Evolutionary conservation across 2,113 vertebrate genomes (phyloP).

Genomic region (Esox niger): DNA sequence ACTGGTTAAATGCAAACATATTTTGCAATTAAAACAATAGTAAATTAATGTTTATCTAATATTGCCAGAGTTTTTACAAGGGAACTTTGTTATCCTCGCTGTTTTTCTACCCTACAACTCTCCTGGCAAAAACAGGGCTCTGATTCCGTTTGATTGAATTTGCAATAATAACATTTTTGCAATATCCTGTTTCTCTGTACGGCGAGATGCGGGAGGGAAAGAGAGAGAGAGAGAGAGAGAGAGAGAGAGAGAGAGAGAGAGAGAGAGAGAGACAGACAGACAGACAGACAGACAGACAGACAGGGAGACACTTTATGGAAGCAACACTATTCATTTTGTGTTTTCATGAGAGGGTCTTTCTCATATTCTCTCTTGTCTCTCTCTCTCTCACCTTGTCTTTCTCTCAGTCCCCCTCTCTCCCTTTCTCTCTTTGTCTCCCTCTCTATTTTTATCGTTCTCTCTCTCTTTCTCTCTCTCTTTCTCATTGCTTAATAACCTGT

Average conservation of each 20-base stretch:
- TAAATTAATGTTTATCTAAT: conserved; percentile 10
- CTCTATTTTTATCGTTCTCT: conserved; percentile 18
- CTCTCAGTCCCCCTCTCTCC: conserved; percentile 28
- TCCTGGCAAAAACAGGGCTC: conserved; percentile 44
- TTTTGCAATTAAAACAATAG: background rate
- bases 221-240: conserved; percentile 30
- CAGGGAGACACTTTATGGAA: conserved; percentile 62
- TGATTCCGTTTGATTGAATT: conserved; percentile 69
- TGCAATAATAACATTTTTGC: conserved; percentile 77
- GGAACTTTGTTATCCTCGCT: background rate
- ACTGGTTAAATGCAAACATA: background rate
- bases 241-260: conserved; percentile 13
- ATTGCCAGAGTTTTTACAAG: conserved; percentile 20
- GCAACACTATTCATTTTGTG: conserved; percentile 74
- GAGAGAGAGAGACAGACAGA: conserved; percentile 10
- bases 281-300: conserved; percentile 39
- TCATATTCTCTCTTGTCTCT: conserved; percentile 22
- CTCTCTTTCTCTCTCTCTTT: no score
- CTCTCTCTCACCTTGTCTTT: background rate
- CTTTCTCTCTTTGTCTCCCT: background rate
- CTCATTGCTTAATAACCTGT: conserved; percentile 73
- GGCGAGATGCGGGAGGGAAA: conserved; percentile 46
- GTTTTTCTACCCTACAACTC: background rate
- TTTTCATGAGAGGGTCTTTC: conserved; percentile 61
- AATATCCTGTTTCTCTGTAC: conserved; percentile 74